Percentiles rank a stretch among this genome's conserved stretches.
phyloP scores from a whole-genome alignment of 2,888 invertebrate species.

The Tenthredo livida region DNA sequence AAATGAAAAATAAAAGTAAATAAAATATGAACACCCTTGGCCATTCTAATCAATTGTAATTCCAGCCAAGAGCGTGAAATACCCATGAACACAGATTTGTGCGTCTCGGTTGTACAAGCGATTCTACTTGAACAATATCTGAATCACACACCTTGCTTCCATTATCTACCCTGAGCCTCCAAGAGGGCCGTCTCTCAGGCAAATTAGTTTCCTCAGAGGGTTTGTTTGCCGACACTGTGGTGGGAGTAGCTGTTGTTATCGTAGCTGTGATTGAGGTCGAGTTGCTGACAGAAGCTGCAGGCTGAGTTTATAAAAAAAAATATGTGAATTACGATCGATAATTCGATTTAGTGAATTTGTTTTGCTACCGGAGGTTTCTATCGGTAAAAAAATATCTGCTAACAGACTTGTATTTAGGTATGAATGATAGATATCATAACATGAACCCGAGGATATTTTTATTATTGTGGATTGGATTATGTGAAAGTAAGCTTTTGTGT shows the following conservation, averaged over 20 bases:
- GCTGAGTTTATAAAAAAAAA: conserved; percentile 72
- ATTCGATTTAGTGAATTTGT: conserved; percentile 25
- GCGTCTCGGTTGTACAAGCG: conserved; percentile 63
- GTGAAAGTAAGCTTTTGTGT: conserved; percentile 17
- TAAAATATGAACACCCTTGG: conserved; percentile 4
- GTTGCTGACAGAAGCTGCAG: conserved; percentile 75
- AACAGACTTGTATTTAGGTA: background rate
- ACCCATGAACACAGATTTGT: conserved; percentile 72
- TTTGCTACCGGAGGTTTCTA: background rate
- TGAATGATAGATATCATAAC: background rate
- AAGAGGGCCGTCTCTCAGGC: conserved; percentile 92
- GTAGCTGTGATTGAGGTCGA: conserved; percentile 80
- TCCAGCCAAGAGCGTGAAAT: conserved; percentile 68
- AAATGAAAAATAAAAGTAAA: background rate
- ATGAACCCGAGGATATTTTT: background rate
- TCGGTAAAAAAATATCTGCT: background rate
- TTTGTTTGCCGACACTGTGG: conserved; percentile 78
- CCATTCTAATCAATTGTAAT: conserved; percentile 63
- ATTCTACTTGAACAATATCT: conserved; percentile 66
- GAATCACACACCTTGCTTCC: conserved; percentile 88
- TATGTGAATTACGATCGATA: conserved; percentile 57
- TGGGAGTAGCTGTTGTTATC: conserved; percentile 80
- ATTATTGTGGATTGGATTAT: conserved; percentile 8
- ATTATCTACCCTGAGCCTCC: conserved; percentile 94
- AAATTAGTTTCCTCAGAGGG: conserved; percentile 76